phyloP scores from a whole-genome alignment of 37 sponge, comb jelly and placozoan species.

The Spongia lamella region DNA sequence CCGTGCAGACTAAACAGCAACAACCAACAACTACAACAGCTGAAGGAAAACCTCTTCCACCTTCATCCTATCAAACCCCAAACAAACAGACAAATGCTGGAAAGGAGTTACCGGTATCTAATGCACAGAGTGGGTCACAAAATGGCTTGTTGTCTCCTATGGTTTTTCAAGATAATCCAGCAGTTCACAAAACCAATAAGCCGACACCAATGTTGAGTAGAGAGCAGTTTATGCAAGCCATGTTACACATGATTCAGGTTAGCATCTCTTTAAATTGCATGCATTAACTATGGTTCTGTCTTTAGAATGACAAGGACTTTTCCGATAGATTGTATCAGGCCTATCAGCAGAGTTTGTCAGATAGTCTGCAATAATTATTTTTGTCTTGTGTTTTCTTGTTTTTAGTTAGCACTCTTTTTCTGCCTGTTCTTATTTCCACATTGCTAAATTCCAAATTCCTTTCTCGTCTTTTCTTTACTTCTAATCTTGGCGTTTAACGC shows the following conservation, averaged over 20 bases:
- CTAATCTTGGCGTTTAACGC: too few relatives aligned
- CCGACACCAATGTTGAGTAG: slow-evolving; percentile 4
- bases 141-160: too few relatives aligned
- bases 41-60: neutral
- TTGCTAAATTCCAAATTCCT: too few relatives aligned
- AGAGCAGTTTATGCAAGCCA: slow-evolving; percentile 52
- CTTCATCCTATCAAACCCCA: slow-evolving; percentile 26
- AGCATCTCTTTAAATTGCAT: neutral
- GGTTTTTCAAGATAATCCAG: too few relatives aligned
- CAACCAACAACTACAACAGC: too few relatives aligned
- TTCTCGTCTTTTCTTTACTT: slow-evolving; percentile 1
- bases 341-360: slow-evolving; percentile 38
- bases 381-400: slow-evolving; percentile 12
- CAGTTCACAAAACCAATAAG: too few relatives aligned
- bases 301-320: slow-evolving; percentile 61
- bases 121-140: neutral
- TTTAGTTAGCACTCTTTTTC: slow-evolving; percentile 17
- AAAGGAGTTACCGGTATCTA: neutral
- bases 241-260: slow-evolving; percentile 58
- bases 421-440: slow-evolving; percentile 15
- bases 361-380: neutral
- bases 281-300: neutral
- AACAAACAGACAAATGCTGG: slow-evolving; percentile 6
- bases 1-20: too few relatives aligned
- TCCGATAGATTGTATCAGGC: slow-evolving; percentile 53